Evolutionary conservation across 2,888 invertebrate genomes (phyloP).

Genomic region (Hololepta plana): DNA sequence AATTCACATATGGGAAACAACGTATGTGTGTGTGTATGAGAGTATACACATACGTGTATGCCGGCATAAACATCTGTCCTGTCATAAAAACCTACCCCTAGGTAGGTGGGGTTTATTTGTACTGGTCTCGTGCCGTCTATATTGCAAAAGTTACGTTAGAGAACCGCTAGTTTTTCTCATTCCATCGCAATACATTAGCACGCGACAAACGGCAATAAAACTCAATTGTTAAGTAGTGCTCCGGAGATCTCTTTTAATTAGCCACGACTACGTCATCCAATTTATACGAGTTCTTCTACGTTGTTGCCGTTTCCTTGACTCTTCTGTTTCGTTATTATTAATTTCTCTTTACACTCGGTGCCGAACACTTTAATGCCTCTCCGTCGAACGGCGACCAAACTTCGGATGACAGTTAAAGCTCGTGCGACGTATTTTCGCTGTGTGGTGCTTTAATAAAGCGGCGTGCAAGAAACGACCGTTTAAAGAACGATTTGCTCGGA

Average conservation of each 20-base stretch:
- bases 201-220: conserved; percentile 19
- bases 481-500: neutral
- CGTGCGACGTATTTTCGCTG: no score
- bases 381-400: neutral
- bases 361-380: neutral
- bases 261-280: conserved; percentile 14
- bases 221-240: conserved; percentile 14
- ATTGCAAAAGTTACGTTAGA: conserved; percentile 22
- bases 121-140: conserved; percentile 24
- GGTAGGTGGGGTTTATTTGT: conserved; percentile 25
- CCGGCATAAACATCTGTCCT: conserved; percentile 28
- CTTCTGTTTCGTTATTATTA: conserved; percentile 1
- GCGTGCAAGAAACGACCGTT: neutral
- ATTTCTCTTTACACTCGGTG: neutral
- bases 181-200: conserved; percentile 18
- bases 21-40: neutral
- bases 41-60: conserved; percentile 4
- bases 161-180: conserved; percentile 19
- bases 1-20: neutral
- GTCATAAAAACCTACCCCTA: conserved; percentile 26
- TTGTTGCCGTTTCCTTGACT: no score
- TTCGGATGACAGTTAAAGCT: no score
- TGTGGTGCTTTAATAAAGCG: conserved; percentile 1
- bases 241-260: conserved; percentile 15
- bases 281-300: conserved; percentile 6